Evolutionary conservation across 2,797 vertebrate genomes (phyloP).

Genomic region (Siniperca obscura): DNA sequence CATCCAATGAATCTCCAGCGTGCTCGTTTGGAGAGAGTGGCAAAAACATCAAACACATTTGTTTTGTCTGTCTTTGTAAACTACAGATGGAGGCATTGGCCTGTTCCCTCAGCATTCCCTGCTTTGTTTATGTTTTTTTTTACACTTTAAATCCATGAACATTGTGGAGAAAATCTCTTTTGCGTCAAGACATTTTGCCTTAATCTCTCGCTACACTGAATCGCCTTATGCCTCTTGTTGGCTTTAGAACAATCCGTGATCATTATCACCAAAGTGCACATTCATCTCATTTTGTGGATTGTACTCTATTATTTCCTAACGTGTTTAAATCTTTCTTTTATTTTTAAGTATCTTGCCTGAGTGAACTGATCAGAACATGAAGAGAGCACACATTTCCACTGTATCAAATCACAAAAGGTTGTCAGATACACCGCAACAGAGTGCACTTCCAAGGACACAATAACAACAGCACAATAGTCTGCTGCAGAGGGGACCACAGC

Average conservation of each 20-base stretch:
- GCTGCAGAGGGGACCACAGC: constrained; percentile 64
- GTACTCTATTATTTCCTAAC: background rate
- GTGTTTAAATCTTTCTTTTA: constrained; percentile 36
- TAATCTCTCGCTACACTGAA: constrained; percentile 25
- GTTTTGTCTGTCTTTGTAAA: constrained; percentile 70
- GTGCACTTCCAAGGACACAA: constrained; percentile 60
- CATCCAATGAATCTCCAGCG: constrained; percentile 66
- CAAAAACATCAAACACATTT: constrained; percentile 64
- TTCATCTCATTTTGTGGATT: constrained; percentile 38
- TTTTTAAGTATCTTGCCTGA: constrained; percentile 24
- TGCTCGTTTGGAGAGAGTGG: constrained; percentile 56
- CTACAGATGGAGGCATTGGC: constrained; percentile 54
- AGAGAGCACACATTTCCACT: constrained; percentile 40
- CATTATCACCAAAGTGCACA: constrained; percentile 16
- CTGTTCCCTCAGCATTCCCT: constrained; percentile 47
- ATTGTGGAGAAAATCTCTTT: constrained; percentile 31
- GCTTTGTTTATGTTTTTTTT: constrained; percentile 41
- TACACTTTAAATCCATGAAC: constrained; percentile 43
- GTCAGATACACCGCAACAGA: constrained; percentile 57
- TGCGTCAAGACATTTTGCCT: constrained; percentile 24
- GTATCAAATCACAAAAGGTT: constrained; percentile 66
- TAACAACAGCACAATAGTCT: constrained; percentile 67
- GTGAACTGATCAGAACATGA: constrained; percentile 44
- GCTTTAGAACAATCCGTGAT: constrained; percentile 24
- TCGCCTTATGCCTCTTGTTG: constrained; percentile 15